Evolutionary conservation across 2,797 vertebrate species (phyloP).

Genomic region (Cossypha caffra): DNA sequence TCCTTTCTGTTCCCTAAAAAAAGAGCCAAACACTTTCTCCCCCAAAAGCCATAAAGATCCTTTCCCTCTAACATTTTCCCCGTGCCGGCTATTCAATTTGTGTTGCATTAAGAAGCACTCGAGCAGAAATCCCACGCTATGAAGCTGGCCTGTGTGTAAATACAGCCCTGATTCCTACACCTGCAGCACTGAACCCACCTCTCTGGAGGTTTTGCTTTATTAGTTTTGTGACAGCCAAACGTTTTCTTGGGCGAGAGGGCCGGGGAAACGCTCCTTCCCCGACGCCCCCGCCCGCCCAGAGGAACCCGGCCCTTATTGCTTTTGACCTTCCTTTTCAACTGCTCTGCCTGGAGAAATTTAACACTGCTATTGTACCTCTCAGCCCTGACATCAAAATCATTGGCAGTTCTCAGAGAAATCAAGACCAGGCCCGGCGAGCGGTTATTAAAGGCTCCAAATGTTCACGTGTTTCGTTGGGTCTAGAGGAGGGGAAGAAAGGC

Average conservation of each 20-base stretch:
- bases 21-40: background rate
- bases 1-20: background rate
- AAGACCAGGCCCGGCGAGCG: background rate
- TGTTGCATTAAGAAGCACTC: constrained; percentile 43
- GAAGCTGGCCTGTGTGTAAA: constrained; percentile 1
- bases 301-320: constrained; percentile 44
- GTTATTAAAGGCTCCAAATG: constrained; percentile 28
- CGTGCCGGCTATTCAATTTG: background rate
- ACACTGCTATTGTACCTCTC: background rate
- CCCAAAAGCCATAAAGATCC: background rate
- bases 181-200: constrained; percentile 18
- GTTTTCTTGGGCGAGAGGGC: background rate
- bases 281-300: background rate
- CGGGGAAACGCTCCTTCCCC: background rate
- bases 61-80: background rate
- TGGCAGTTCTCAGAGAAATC: constrained; percentile 21
- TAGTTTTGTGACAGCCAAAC: constrained; percentile 62
- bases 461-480: background rate
- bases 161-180: background rate
- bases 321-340: constrained; percentile 51
- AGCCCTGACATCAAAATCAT: constrained; percentile 25
- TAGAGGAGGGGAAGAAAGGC: background rate
- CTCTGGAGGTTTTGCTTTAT: constrained; percentile 42
- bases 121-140: constrained; percentile 42
- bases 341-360: constrained; percentile 9